Conservation (phyloP, 2,888 invertebrate genomes). For the Lampropteryx suffumata region DNA sequence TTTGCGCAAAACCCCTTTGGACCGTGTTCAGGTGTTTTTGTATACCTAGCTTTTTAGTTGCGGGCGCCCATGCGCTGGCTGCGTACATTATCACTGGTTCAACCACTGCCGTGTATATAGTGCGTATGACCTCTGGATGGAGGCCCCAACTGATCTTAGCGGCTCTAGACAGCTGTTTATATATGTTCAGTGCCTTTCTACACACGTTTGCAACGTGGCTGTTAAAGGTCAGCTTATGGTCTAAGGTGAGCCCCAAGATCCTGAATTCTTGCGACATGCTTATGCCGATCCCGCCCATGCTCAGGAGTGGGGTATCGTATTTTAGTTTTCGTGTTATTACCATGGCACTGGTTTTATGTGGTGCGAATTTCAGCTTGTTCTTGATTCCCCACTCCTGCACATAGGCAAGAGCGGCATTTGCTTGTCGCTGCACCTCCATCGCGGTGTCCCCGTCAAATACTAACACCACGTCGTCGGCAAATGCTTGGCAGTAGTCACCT, state of each 20-base stretch:
- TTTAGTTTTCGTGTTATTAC: neutral
- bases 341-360: neutral
- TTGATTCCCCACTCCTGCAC: neutral
- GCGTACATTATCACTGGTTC: neutral
- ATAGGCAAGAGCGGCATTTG: neutral
- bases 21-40: neutral
- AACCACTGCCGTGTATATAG: neutral
- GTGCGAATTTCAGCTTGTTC: neutral
- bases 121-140: conserved; percentile 25
- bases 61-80: neutral
- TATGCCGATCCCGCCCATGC: conserved; percentile 5
- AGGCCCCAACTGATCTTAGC: conserved; percentile 15
- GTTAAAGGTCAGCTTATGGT: conserved; percentile 8
- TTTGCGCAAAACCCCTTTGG: neutral
- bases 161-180: conserved; percentile 6
- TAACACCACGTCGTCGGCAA: neutral
- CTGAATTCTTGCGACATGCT: neutral
- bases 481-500: neutral
- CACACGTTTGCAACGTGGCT: neutral
- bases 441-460: neutral
- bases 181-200: neutral
- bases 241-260: conserved; percentile 8
- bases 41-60: neutral
- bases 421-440: neutral
- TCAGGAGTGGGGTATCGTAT: neutral